Base-by-base conservation (phyloP, 2,888 invertebrate species). In the Nycteola revayana region DNA sequence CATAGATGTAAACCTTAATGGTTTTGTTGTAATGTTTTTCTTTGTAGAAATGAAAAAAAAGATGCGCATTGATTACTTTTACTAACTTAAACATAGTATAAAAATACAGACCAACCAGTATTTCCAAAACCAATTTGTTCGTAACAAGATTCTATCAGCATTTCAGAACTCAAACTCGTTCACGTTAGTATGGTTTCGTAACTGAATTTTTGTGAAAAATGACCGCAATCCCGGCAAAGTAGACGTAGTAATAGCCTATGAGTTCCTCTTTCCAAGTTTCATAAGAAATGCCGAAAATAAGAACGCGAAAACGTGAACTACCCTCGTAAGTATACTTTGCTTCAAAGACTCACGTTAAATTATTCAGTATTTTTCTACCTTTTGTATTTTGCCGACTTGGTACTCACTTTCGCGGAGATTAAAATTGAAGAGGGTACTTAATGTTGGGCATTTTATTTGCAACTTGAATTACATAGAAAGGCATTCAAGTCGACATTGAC, bases 331-430 rank as follows among this genome's bases (percentile, higher is more conserved):
- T 37, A 14, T 14, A 14, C 5, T 39, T 39, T 9, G 9, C 29
- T 9, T 42, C 36, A 54, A 39, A 49, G 22, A 23, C 23, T n/a
- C 25, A n/a, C 10, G 24, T 30, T 36, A 22, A 42, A 51, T 56
- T 56, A 46, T 46, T 42, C 28, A 51, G 32, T 26, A 38, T 29
- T 26, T 14, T 7, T 8, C 11, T 14, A 29, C 32, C 31, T 41
- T 46, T 52, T 28, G 29, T 35, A 23, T 10, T 21, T 26, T 10
- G 24, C n/a, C 17, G 17, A 35, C 10, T n/a, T n/a, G n/a, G 14
- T 36, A 31, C 28, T 36, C 6, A 4, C 7, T 18, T 27, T 14
- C 14, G 14, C 14, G 10, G 20, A 39, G 32, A 41, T 52, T 52
- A 41, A 52, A 47, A 41, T 30, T 35, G 10, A 41, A 52, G 20